phyloP scores from a whole-genome alignment of 92 coral and sea anemone genomes.

The Scolanthus callimorphus region DNA sequence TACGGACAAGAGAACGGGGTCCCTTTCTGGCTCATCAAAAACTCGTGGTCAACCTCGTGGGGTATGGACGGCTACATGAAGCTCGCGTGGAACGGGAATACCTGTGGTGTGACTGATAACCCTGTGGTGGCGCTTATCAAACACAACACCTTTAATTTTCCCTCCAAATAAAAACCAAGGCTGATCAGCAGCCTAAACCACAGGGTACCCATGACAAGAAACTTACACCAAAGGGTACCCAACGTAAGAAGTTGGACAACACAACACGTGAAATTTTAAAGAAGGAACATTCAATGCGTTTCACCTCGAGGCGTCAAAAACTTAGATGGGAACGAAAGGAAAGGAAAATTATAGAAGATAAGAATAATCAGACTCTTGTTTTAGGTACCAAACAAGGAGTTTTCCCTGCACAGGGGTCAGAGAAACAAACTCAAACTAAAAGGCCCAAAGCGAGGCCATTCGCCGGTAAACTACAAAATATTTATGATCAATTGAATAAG shows the following conservation, averaged over 20 bases:
- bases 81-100: constrained; percentile 85
- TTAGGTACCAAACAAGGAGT: too few species aligned
- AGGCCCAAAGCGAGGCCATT: too few species aligned
- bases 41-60: constrained; percentile 94
- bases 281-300: too few species aligned
- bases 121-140: constrained; percentile 90
- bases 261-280: too few species aligned
- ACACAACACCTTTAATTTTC: constrained; percentile 78
- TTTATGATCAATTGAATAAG: constrained; percentile 35
- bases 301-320: neutral
- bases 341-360: too few species aligned
- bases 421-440: too few species aligned
- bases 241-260: neutral
- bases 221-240: neutral
- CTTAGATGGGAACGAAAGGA: neutral
- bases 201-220: neutral
- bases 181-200: neutral
- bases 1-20: constrained; percentile 91
- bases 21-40: constrained; percentile 94
- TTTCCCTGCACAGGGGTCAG: too few species aligned
- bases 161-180: constrained; percentile 45
- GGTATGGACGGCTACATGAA: constrained; percentile 92
- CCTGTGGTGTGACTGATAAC: constrained; percentile 91
- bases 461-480: constrained; percentile 43
- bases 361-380: too few species aligned